phyloP scores from a whole-genome alignment of 2,797 vertebrate species.

The Acropternis orthonyx region DNA sequence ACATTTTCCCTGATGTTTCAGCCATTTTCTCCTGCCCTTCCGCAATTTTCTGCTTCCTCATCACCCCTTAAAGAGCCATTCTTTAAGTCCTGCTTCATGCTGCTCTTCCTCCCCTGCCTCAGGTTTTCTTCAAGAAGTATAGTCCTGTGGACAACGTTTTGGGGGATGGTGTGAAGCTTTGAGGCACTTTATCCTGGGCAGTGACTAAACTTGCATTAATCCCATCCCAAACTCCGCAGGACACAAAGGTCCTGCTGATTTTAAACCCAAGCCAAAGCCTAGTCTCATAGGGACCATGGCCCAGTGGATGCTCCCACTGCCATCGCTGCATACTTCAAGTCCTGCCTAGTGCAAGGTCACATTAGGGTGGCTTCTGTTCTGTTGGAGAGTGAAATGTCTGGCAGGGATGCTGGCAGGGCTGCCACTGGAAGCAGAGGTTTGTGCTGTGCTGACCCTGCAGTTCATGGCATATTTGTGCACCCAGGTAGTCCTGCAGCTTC shows the following conservation, averaged over 20 bases:
- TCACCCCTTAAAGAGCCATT: neutral
- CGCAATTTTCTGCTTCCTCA: neutral
- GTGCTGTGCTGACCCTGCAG: neutral
- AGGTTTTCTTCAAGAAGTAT: neutral
- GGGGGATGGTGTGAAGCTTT: neutral
- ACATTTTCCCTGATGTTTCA: neutral
- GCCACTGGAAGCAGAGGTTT: rapidly evolving
- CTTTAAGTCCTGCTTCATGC: neutral
- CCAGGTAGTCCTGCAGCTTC: neutral
- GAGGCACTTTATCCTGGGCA: neutral
- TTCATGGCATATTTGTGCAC: neutral
- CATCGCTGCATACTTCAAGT: neutral
- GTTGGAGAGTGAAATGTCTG: rapidly evolving
- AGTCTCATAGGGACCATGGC: neutral
- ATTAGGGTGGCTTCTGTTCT: neutral
- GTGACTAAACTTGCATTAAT: neutral
- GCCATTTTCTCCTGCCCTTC: neutral
- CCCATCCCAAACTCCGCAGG: neutral
- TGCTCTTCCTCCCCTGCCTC: neutral
- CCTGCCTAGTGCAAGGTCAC: neutral
- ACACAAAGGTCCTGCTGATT: neutral
- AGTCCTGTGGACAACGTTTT: neutral
- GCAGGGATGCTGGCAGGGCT: rapidly evolving
- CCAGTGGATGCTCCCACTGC: neutral
- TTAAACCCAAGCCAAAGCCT: neutral